These are phyloP conservation scores for Conus betulinus DNA, from an alignment of 1,140 invertebrate genomes.

Conservation along the genomic window DNA sequence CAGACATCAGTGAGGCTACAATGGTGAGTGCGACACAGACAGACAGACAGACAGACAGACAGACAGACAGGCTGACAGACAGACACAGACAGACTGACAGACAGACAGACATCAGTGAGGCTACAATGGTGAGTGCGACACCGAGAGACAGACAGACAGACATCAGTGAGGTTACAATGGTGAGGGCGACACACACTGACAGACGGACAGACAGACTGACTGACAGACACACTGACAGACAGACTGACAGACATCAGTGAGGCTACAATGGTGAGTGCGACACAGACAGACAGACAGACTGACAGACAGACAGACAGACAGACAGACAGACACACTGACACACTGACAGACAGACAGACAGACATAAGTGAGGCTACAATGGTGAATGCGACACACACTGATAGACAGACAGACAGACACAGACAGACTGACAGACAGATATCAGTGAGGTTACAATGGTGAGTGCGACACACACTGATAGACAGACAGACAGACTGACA, in stretches of 20 bases:
- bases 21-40: too few species aligned
- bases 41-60: neutral
- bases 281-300: too few species aligned
- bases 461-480: conserved; percentile 21
- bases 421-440: conserved; percentile 44
- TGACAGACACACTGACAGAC: too few species aligned
- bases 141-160: neutral
- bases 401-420: neutral
- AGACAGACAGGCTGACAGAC: neutral
- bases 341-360: conserved; percentile 39
- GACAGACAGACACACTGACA: conserved; percentile 28
- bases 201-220: too few species aligned
- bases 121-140: too few species aligned
- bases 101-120: conserved; percentile 30
- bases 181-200: too few species aligned
- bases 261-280: too few species aligned
- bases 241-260: too few species aligned
- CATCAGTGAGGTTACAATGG: too few species aligned
- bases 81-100: neutral
- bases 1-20: too few species aligned
- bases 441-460: conserved; percentile 63
- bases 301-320: conserved; percentile 36
- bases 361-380: conserved; percentile 56
- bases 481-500: neutral
- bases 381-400: conserved; percentile 44